Evolutionary conservation across 1,140 invertebrate species (phyloP), one percentile per base, ranked within the genome.

Genomic region (Polypedilum pembai): DNA sequence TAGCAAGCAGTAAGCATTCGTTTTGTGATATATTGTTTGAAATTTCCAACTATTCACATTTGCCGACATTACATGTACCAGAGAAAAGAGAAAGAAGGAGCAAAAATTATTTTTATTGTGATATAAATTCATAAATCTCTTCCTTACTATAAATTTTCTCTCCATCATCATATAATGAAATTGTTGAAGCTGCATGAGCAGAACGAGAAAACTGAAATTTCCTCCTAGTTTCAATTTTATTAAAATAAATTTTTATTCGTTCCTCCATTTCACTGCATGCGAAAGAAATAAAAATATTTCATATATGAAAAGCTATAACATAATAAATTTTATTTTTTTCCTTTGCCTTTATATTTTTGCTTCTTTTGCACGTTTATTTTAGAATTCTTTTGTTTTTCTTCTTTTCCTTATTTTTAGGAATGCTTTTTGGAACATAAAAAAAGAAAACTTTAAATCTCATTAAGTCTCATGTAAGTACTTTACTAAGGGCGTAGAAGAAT

Each of bases 41-140:
- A 3, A 33, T 33, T 33, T 33, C 24, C 24, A 33, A 33, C 24
- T 33, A 33, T 33, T 33, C 24, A 33, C 24, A 33, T n/a, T n/a
- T n/a, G n/a, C n/a, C n/a, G n/a, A n/a, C n/a, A n/a, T 33, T 33
- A 33, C 24, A 33, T 33, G 24, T 33, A 33, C 24, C 5, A 33
- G 24, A 33, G 24, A 33, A 5, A 33, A 33, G 5, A 33, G 5
- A 56, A 3, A 56, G 12, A 12, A n/a, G n/a, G n/a, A n/a, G n/a
- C n/a, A n/a, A 56, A n/a, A 56, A 56, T n/a, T 56, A 56, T 56
- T 56, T 56, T 56, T 56, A 56, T 56, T 56, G 45, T 56, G n/a
- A 56, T 56, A 56, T 56, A n/a, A 12, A 56, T 56, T 56, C 45
- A 56, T 56, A 56, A 56, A 56, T 56, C 45, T 56, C n/a, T 56